These are phyloP conservation scores for Cryptocephalus primarius DNA, from an alignment of 2,888 invertebrate genomes.

Conservation along the genomic window DNA sequence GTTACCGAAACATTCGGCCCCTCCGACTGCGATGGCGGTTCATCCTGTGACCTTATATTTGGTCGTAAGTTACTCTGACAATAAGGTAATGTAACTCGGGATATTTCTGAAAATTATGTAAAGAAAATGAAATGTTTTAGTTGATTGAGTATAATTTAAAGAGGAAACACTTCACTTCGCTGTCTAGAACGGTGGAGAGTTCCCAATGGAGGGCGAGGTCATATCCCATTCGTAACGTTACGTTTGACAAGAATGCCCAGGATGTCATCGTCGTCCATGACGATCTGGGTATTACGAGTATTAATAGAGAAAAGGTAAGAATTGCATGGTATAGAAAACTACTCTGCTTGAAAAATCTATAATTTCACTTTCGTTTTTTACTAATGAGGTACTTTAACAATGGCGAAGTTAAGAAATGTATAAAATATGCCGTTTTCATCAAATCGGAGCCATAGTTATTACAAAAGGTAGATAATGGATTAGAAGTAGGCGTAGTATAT, in stretches of 20 bases:
- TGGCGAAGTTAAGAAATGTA: too few relatives aligned
- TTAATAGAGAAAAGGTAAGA: constrained; percentile 45
- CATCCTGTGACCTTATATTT: constrained; percentile 48
- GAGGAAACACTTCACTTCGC: constrained; percentile 50
- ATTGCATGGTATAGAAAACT: too few relatives aligned
- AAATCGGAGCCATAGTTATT: too few relatives aligned
- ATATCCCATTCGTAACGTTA: constrained; percentile 50
- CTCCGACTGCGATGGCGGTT: constrained; percentile 62
- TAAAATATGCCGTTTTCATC: too few relatives aligned
- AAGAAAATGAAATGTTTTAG: constrained; percentile 30
- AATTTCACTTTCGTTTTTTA: too few relatives aligned
- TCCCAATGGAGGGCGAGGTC: constrained; percentile 46
- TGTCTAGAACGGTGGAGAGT: constrained; percentile 46
- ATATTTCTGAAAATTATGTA: neutral
- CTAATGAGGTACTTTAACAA: too few relatives aligned
- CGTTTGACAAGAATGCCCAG: constrained; percentile 49
- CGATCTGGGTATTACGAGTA: constrained; percentile 54
- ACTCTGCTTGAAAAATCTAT: too few relatives aligned
- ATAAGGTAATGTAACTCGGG: constrained; percentile 46
- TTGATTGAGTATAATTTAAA: constrained; percentile 65
- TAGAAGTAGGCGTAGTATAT: too few relatives aligned
- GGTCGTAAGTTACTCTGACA: constrained; percentile 67
- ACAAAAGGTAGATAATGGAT: too few relatives aligned
- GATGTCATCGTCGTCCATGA: constrained; percentile 63
- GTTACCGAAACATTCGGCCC: constrained; percentile 58